Conservation (phyloP, 2,888 invertebrate species). For the Melanotus villosus region DNA sequence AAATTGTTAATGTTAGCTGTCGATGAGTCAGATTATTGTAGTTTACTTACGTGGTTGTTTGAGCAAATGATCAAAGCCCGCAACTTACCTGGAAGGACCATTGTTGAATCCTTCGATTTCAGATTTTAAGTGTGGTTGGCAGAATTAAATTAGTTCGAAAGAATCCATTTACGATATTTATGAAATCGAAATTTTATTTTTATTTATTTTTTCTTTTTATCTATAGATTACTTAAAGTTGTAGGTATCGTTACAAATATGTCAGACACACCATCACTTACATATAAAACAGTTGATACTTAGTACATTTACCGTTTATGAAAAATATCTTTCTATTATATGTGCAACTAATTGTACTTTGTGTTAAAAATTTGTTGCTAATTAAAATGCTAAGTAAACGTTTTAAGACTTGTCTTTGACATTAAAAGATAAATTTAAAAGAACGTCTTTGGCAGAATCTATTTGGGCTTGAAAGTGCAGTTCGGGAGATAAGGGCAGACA, state of each 20-base stretch:
- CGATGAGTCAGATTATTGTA: no score
- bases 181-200: neutral
- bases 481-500: constrained; percentile 57
- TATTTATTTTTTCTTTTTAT: constrained; percentile 27
- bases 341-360: constrained; percentile 64
- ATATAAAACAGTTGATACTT: constrained; percentile 51
- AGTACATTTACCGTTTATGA: constrained; percentile 51
- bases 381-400: constrained; percentile 23
- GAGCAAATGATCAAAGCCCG: no score
- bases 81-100: no score
- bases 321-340: constrained; percentile 55
- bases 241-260: constrained; percentile 36
- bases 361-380: constrained; percentile 55
- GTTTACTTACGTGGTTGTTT: no score
- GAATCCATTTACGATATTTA: no score
- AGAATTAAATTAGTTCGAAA: no score
- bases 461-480: constrained; percentile 61
- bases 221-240: constrained; percentile 23
- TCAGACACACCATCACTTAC: constrained; percentile 40
- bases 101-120: no score
- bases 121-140: no score
- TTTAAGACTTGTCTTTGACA: constrained; percentile 61
- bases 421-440: constrained; percentile 65
- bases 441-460: constrained; percentile 64
- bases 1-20: no score